Evolutionary conservation across 2,113 vertebrate species (phyloP).

Genomic region (Halcyon senegalensis): DNA sequence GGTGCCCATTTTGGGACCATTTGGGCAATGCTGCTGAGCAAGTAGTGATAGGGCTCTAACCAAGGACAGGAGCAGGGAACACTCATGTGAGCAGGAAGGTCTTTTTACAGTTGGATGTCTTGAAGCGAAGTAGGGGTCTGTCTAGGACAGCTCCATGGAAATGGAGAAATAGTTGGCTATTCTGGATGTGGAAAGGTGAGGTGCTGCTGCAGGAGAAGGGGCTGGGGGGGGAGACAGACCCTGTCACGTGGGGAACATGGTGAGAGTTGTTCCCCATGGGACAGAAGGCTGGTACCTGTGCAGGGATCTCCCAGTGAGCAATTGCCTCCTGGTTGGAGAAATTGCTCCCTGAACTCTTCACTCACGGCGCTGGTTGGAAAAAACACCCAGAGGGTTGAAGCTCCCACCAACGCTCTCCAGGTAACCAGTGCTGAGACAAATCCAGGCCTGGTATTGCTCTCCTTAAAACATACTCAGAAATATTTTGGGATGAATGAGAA

Average conservation of each 20-base stretch:
- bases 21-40: not conserved
- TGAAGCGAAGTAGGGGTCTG: not conserved
- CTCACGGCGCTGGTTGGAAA: not conserved
- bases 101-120: not conserved
- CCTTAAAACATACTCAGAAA: not conserved
- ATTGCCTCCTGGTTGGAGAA: not conserved
- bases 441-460: not conserved
- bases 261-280: not conserved
- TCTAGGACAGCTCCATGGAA: not conserved
- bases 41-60: not conserved
- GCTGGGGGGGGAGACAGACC: not conserved
- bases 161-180: not conserved
- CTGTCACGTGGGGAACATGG: accelerated
- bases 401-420: not conserved
- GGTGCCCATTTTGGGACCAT: not conserved
- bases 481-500: not conserved
- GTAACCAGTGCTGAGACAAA: not conserved
- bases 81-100: not conserved
- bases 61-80: not conserved
- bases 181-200: not conserved
- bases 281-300: not conserved
- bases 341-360: not conserved
- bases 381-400: not conserved
- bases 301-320: not conserved
- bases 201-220: not conserved